Base-by-base conservation (phyloP, 2,113 vertebrate species). In the Arvicanthis niloticus region DNA sequence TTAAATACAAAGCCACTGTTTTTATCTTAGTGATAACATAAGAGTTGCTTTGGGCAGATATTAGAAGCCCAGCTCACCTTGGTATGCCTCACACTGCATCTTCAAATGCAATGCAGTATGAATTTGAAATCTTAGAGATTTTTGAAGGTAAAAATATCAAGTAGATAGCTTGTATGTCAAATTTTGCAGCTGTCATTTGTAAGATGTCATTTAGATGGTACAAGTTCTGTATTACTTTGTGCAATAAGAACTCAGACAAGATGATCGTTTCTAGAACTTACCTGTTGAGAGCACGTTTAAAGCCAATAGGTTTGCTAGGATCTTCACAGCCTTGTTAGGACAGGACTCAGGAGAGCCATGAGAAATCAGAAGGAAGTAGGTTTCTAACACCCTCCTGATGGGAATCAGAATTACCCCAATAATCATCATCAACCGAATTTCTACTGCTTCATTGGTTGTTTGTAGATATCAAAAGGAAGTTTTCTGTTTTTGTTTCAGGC, bases 401-500 rank as follows among this genome's bases (percentile, higher is more conserved):
- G 56, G 60, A 85, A 88, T 22, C 65, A 76, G 40, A 31, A 17
- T 29, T 15, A 12, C 11, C 60, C 60, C 78, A 51, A n/a, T 10
- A 22, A n/a, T n/a, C n/a, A 56, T 34, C 58, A 22, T 19, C 40
- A 67, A 60, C 31, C 5, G 13, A 26, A 37, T 19, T 6, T 42
- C 51, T 58, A 1, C 2, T 7, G 9, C 2, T 45, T 29, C 84
- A 42, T 3, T 78, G 48, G 29, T 82, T 65, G 48, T 34, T 29
- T 60, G 15, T 7, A 22, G 31, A 40, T 48, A 17, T 42, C 92
- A 48, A 93, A 58, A 73, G 22, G 12, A 91, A 34, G 1, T 13
- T 81, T 53, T 60, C 48, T 81, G 70, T 93, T 17, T 67, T 91
- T 85, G 10, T 97, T 97, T 56, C 84, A 98, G 98, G 96, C 96